Conservation (phyloP, 92 coral and sea anemone genomes). For the Muricea muricata region DNA sequence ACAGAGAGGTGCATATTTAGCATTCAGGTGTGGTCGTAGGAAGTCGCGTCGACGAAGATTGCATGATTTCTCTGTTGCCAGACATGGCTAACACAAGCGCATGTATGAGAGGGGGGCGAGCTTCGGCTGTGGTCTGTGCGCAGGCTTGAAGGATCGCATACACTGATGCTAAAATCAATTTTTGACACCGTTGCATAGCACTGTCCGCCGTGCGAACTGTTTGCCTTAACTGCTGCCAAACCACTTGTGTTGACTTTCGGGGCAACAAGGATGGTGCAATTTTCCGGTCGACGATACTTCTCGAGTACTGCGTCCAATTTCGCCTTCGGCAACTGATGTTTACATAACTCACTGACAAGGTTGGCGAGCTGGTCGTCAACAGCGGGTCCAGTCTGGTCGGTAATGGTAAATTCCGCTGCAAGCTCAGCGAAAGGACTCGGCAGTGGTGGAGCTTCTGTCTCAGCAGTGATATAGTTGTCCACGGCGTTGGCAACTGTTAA, state of each 20-base stretch:
- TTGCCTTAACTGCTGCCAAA: conserved; percentile 62
- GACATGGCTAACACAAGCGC: conserved; percentile 48
- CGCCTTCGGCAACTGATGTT: conserved; percentile 46
- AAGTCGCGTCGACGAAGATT: conserved; percentile 43
- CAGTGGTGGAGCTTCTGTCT: no score
- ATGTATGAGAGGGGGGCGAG: conserved; percentile 34
- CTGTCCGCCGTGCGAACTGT: conserved; percentile 29
- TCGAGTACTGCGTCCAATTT: conserved; percentile 46
- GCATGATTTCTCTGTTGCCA: conserved; percentile 61
- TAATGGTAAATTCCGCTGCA: conserved; percentile 40
- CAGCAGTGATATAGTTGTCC: no score
- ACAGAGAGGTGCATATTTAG: conserved; percentile 49
- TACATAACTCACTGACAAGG: conserved; percentile 29
- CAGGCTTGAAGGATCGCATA: conserved; percentile 46
- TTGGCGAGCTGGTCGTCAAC: conserved; percentile 34
- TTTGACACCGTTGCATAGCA: conserved; percentile 45
- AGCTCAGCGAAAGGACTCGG: not conserved
- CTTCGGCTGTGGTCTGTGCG: conserved; percentile 32
- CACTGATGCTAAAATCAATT: not conserved
- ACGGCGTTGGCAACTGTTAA: no score
- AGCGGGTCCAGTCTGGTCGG: conserved; percentile 42
- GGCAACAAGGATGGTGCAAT: conserved; percentile 36
- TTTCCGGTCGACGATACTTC: conserved; percentile 61
- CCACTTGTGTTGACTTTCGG: conserved; percentile 58
- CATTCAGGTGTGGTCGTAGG: conserved; percentile 45